Base-by-base conservation (phyloP, 2,113 vertebrate species). In the Percina caprodes region DNA sequence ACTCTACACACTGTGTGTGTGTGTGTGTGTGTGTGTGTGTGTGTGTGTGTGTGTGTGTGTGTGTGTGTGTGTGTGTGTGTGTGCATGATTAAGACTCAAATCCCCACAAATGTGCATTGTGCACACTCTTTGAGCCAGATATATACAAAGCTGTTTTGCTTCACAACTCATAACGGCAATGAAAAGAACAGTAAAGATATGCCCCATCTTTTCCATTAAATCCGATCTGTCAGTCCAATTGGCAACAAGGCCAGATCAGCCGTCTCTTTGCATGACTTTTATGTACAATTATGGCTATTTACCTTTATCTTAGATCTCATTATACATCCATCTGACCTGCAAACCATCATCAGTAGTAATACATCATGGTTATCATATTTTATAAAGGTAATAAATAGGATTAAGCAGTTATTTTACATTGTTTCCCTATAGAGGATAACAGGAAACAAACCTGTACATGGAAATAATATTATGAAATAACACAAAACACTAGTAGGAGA, bases 301-400 rank as follows among this genome's bases (percentile, higher is more conserved):
- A 67, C 9, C 35, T 39, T 39, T 67, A 80, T 66, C 18, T 84
- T 56, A 15, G 24, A 62, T 23, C 66, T 80, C 59, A 77, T 56
- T n/a, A 49, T 63, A 71, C 60, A 67, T 71, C 48, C 61, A 42
- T 21, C 60, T 7, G 66, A 78, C 65, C 42, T 55, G 35, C 30
- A 79, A 56, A 75, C 48, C 45, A 62, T 51, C 48, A 66, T 39
- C 5, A 1, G 33, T 54, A 69, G 45, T 26, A 70, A 21, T 12
- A 7, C 24, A 69, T 49, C 24, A 13, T 68, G 19, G 45, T 68
- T 15, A 33, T 67, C 52, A 62, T 19, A 48, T 16, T 23, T 74
- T 58, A 48, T 23, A 3, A 13, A 67, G 58, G 30, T 61, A 5
- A 58, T 1, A 60, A 54, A 18, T 33, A 58, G 18, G 18, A 45